Evolutionary conservation across 1,140 invertebrate species (phyloP).

Genomic region (Pteromalus puparum): DNA sequence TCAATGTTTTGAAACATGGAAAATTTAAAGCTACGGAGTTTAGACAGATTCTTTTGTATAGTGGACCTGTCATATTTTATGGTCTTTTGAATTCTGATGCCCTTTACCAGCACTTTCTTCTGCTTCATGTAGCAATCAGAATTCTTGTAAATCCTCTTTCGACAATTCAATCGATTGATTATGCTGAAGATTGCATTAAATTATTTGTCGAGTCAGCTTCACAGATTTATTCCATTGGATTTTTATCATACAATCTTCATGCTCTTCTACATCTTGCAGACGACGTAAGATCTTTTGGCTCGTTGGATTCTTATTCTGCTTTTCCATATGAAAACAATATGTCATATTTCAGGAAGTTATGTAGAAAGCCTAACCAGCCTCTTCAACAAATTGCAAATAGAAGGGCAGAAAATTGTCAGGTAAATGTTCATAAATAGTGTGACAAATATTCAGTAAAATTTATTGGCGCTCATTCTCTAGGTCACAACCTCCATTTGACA

Average conservation of each 20-base stretch:
- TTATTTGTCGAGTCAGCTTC: constrained; percentile 46
- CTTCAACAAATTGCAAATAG: constrained; percentile 55
- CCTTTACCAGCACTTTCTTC: no score
- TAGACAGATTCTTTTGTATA: no score
- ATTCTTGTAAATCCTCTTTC: background rate
- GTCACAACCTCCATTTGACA: background rate
- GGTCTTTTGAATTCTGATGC: no score
- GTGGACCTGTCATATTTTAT: no score
- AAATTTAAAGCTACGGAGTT: no score
- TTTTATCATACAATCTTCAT: constrained; percentile 43
- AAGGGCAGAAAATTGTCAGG: constrained; percentile 40
- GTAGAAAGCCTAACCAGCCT: constrained; percentile 49
- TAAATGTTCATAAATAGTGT: background rate
- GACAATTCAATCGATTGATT: background rate
- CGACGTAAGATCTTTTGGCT: constrained; percentile 37
- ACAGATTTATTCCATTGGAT: constrained; percentile 37
- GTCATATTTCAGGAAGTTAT: constrained; percentile 30
- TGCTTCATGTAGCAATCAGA: background rate
- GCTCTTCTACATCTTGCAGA: background rate
- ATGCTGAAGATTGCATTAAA: constrained; percentile 37
- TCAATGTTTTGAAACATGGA: no score
- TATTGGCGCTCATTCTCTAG: background rate
- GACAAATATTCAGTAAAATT: background rate
- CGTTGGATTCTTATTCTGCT: constrained; percentile 47
- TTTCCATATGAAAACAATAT: constrained; percentile 53